These are phyloP conservation scores for Melinopterus prodromus DNA, from an alignment of 2,888 invertebrate species.

Conservation along the genomic window DNA sequence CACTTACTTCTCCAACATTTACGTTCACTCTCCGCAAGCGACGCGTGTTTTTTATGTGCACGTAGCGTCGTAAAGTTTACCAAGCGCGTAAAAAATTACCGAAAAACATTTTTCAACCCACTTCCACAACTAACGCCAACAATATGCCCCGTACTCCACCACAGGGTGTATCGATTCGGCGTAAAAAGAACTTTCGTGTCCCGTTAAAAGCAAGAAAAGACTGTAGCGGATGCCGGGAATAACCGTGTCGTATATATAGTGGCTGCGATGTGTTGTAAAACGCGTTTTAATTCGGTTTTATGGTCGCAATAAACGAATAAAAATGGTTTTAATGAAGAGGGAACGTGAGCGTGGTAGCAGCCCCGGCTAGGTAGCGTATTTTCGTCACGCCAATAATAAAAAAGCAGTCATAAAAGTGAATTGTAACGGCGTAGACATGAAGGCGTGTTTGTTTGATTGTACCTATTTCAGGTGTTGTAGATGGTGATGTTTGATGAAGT, in stretches of 20 bases:
- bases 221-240: not conserved
- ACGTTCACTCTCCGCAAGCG: not conserved
- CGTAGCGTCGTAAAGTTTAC: not conserved
- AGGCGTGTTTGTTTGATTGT: not conserved
- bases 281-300: not conserved
- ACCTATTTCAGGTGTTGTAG: not conserved
- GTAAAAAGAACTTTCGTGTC: not conserved
- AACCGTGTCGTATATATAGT: not conserved
- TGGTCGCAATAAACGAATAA: not conserved
- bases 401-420: not conserved
- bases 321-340: not conserved
- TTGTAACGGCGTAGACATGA: not conserved
- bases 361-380: too few species aligned
- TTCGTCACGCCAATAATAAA: slow-evolving; percentile 4
- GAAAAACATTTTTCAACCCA: not conserved
- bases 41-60: not conserved
- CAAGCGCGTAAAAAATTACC: not conserved
- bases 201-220: not conserved
- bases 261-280: not conserved
- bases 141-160: not conserved
- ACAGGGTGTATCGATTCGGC: not conserved
- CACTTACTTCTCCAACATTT: not conserved
- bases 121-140: not conserved
- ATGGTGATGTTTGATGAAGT: not conserved
- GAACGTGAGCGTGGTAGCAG: not conserved